Percentiles rank a stretch among this genome's conserved stretches.
phyloP scores from a whole-genome alignment of 2,797 vertebrate genomes.

The Capromys pilorides region DNA sequence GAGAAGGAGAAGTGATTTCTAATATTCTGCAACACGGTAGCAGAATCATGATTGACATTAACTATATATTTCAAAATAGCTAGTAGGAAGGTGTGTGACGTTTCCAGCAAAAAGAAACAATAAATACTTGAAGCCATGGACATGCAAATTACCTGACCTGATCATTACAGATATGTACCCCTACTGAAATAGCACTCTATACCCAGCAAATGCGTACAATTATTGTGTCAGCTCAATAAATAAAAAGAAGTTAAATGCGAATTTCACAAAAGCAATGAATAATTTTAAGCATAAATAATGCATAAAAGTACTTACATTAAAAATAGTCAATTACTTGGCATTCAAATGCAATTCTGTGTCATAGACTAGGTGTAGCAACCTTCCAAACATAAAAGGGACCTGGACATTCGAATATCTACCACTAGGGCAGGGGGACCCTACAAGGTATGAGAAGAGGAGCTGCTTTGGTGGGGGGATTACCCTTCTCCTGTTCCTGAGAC shows the following conservation, averaged over 20 bases:
- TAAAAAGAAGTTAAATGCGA: background rate
- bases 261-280: background rate
- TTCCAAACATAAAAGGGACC: background rate
- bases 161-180: background rate
- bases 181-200: background rate
- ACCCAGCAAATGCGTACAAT: background rate
- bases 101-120: background rate
- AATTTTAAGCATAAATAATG: background rate
- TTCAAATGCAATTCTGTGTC: background rate
- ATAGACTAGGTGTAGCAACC: background rate
- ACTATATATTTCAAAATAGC: background rate
- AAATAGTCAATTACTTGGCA: background rate
- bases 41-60: background rate
- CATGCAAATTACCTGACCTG: background rate
- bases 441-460: background rate
- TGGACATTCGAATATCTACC: background rate
- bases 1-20: background rate
- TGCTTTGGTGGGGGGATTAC: background rate
- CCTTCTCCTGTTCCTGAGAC: background rate
- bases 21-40: background rate
- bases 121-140: background rate
- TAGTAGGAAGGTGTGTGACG: background rate
- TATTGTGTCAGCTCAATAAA: background rate
- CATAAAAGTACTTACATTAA: background rate
- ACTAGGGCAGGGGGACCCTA: background rate